Conservation (phyloP, 2,888 invertebrate species). For the Cryptus armator region DNA sequence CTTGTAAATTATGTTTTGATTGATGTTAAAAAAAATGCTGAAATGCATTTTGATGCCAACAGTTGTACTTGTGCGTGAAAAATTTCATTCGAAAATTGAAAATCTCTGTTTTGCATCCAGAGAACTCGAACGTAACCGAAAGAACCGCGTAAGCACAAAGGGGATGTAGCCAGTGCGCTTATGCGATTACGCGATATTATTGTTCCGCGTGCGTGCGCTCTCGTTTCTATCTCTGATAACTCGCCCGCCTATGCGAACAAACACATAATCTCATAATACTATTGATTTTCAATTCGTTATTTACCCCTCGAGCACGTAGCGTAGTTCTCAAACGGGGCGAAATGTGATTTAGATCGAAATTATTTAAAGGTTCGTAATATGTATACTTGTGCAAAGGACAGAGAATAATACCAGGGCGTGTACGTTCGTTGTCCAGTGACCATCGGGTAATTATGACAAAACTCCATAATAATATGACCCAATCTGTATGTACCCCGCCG, state of each 20-base stretch:
- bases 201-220: conserved; percentile 72
- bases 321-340: conserved; percentile 75
- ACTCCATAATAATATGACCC: conserved; percentile 76
- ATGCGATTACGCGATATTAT: conserved; percentile 79
- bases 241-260: conserved; percentile 75
- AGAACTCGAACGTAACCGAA: background rate
- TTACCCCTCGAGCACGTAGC: conserved; percentile 67
- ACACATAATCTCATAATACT: conserved; percentile 79
- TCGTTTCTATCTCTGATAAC: conserved; percentile 58
- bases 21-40: too few relatives aligned
- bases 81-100: background rate
- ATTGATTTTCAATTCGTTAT: conserved; percentile 81
- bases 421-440: conserved; percentile 70
- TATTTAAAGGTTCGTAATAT: conserved; percentile 27
- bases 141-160: background rate
- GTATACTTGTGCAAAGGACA: conserved; percentile 22
- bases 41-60: too few relatives aligned
- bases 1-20: too few relatives aligned
- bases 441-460: conserved; percentile 77
- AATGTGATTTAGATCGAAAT: conserved; percentile 30
- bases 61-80: background rate
- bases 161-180: conserved; percentile 68
- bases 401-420: conserved; percentile 58
- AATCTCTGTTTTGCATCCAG: background rate
- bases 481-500: conserved; percentile 74